Percentiles rank a stretch among this genome's conserved stretches.
These are phyloP conservation scores for Sitodiplosis mosellana DNA, from an alignment of 1,140 invertebrate species.

Conservation along the genomic window DNA sequence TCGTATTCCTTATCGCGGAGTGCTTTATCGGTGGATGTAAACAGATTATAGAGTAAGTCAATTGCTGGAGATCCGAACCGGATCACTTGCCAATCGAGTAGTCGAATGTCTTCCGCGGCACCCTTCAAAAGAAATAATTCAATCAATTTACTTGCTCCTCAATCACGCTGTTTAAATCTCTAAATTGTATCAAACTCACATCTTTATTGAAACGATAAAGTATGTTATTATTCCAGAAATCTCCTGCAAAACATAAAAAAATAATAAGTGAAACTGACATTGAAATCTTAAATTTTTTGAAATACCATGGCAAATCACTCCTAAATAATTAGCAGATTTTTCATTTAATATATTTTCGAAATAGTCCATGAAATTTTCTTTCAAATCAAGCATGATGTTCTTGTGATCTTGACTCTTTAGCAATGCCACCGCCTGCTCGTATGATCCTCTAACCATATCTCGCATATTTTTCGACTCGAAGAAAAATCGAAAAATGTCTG, in stretches of 20 bases:
- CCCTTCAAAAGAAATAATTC: constrained; percentile 9
- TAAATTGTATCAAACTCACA: constrained; percentile 1
- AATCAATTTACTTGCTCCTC: constrained; percentile 3
- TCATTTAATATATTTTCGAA: background rate
- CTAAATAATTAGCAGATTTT: background rate
- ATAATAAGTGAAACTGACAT: no score
- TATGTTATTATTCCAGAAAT: constrained; percentile 25
- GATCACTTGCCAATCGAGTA: constrained; percentile 36
- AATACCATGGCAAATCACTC: no score
- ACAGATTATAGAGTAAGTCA: constrained; percentile 37
- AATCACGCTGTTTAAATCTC: background rate
- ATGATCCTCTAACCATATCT: background rate
- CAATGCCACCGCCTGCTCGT: background rate
- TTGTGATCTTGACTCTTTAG: constrained; percentile 12
- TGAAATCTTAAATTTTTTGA: no score
- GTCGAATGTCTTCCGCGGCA: constrained; percentile 21
- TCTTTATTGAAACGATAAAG: background rate
- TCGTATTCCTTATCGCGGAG: constrained; percentile 28
- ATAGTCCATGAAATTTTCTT: background rate
- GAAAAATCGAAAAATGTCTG: constrained; percentile 5
- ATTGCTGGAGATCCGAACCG: constrained; percentile 34
- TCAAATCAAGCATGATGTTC: constrained; percentile 18
- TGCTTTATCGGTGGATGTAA: constrained; percentile 28
- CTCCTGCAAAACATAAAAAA: background rate
- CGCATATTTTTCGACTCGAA: background rate